These are phyloP conservation scores for Myotis lucifugus DNA, from an alignment of 2,113 vertebrate species.

Conservation along the genomic window DNA sequence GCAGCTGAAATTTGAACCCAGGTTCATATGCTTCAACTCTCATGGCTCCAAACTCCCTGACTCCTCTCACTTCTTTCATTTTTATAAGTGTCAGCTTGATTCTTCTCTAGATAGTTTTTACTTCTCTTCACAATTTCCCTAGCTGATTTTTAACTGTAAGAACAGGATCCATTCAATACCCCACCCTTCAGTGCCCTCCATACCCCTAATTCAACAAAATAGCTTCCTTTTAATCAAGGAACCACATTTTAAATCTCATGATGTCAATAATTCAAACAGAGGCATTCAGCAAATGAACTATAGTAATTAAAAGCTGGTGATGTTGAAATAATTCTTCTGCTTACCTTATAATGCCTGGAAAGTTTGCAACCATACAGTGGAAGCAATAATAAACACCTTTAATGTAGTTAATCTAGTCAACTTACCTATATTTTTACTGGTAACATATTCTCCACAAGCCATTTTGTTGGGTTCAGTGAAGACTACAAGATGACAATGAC, in stretches of 20 bases:
- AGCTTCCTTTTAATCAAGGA: slow-evolving; percentile 56
- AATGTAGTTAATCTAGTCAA: slow-evolving; percentile 53
- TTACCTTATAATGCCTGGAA: slow-evolving; percentile 43
- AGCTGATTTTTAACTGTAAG: not conserved
- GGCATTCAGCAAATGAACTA: slow-evolving; percentile 39
- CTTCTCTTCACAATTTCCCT: not conserved
- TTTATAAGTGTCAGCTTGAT: not conserved
- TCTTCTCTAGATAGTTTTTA: not conserved
- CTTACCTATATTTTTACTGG: slow-evolving; percentile 20
- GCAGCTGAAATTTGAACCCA: slow-evolving; percentile 12
- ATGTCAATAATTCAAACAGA: slow-evolving; percentile 56
- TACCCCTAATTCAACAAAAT: not conserved
- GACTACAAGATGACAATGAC: not conserved
- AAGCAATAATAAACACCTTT: slow-evolving; percentile 43
- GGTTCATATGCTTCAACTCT: not conserved
- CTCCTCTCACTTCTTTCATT: not conserved
- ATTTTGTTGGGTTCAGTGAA: not conserved
- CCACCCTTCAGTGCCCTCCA: not conserved
- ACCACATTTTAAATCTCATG: slow-evolving; percentile 31
- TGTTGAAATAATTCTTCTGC: slow-evolving; percentile 55
- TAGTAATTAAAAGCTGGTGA: slow-evolving; percentile 66
- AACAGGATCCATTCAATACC: slow-evolving; percentile 20
- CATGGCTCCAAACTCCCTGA: not conserved
- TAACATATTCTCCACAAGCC: not conserved
- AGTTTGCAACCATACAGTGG: not conserved